Evolutionary conservation across 2,113 vertebrate species (phyloP), one percentile per base, ranked within the genome.

Genomic region (Rhinogobius similis): DNA sequence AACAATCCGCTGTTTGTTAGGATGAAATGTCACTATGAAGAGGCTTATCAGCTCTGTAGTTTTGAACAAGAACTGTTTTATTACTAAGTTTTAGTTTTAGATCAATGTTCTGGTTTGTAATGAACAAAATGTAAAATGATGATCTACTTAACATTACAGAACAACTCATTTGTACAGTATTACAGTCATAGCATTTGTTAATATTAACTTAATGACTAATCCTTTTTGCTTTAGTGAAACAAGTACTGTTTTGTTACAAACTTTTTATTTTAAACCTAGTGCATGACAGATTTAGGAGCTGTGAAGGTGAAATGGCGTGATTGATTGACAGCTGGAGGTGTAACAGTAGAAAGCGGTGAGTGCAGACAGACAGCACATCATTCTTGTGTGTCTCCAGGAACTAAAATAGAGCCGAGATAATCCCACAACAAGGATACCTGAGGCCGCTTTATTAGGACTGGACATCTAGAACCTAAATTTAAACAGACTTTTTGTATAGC

Each of bases 361-460:
- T 64, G 59, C 56, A 68, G 74, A 70, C 71, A 74, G 64, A 58
- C 50, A 16, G 80, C 68, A 73, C 76, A 72, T 77, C 84, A 86
- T 86, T 91, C 88, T 77, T 68, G 64, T 81, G 72, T 67, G 70
- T 62, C 74, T 84, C 76, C 75, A 56, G 74, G 46, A 68, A 73
- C 81, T 68, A 70, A 92, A 92, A 93, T 93, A 93, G 90, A 83
- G 59, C 61, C 38, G 14, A 69, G 18, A 44, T 92, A 92, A 92
- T 93, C 91, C 90, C 68, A 61, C 38, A 7, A 43, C 77, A 77
- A 38, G 73, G 77, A 80, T 91, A 91, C 82, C 86, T 69, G 59
- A 75, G 39, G 73, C 67, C 65, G 72, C 73, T 85, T 75, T 76
- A 86, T 78, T 77, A 66, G 70, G 63, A 41, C 70, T 29, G 29